Evolutionary conservation across 2,888 invertebrate species (phyloP), one percentile per base, ranked within the genome.

Genomic region (Drosophila yooni): DNA sequence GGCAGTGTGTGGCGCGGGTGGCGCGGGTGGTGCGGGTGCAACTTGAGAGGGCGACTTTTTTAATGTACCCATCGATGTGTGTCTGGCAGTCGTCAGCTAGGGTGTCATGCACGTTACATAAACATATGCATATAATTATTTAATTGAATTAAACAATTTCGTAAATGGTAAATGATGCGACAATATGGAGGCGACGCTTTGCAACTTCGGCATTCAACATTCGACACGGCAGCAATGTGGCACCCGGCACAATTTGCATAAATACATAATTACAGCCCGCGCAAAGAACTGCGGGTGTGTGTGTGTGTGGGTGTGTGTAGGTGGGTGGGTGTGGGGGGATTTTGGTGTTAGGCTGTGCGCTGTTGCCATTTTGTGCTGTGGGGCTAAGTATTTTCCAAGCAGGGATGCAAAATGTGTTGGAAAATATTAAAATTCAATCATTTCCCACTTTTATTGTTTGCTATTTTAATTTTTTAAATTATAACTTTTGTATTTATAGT

Each of bases 131-230:
- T 89, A 88, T 89, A 88, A 91, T 88, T 91, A 91, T 88, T 79
- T 92, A 91, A 91, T 91, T 91, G 91, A 91, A 92, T 91, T 91
- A 91, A 91, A 91, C 89, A 92, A 92, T 90, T 92, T 91, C 79
- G 91, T 91, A 89, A 91, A 91, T 89, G 90, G 71, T 91, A 88
- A 88, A 90, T 91, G 90, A 88, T 82, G 88, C 88, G 88, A 89
- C 89, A 90, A 88, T 89, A 88, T 81, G 86, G 70, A 79, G 74
- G 75, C 82, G 60, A 71, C 62, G 58, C 77, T 76, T 76, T 40
- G 71, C 59, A 76, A 62, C 75, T 65, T 52, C 58, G 38, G 40
- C 33, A 15, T 38, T 27, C 56, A 56, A 29, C 38, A 29, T 70
- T 88, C 77, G 57, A 56, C 67, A 60, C 79, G 68, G 72, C 70